Conservation (phyloP, 2,797 vertebrate genomes). For the Centroberyx gerrardi region DNA sequence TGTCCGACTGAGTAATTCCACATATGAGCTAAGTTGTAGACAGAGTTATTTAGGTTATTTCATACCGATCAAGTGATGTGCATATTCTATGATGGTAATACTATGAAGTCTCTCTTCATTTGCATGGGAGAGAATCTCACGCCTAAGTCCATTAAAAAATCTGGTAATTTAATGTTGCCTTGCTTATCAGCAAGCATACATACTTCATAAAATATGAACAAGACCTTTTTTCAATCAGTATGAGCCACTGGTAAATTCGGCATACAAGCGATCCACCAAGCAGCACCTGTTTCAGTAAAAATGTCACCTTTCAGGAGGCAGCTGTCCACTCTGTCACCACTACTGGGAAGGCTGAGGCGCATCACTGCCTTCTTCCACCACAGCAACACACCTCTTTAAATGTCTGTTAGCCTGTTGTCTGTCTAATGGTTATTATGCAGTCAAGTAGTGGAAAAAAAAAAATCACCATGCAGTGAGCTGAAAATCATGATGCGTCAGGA, state of each 20-base stretch:
- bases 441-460: neutral
- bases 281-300: neutral
- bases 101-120: too few relatives aligned
- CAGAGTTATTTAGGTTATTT: too few relatives aligned
- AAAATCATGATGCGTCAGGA: constrained; percentile 37
- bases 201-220: too few relatives aligned
- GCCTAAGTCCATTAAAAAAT: too few relatives aligned
- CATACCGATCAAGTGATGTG: too few relatives aligned
- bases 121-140: too few relatives aligned
- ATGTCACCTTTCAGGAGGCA: neutral
- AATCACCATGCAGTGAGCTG: neutral
- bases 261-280: neutral
- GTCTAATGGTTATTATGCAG: too few relatives aligned
- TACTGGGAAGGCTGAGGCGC: neutral
- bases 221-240: too few relatives aligned
- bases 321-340: neutral
- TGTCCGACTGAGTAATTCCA: too few relatives aligned
- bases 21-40: too few relatives aligned
- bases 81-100: too few relatives aligned
- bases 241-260: too few relatives aligned
- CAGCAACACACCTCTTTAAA: neutral
- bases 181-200: constrained; percentile 4
- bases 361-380: neutral
- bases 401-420: constrained; percentile 37
- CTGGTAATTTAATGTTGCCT: neutral